Evolutionary conservation across 2,888 invertebrate genomes (phyloP).

Genomic region (Nesidiocoris tenuis): DNA sequence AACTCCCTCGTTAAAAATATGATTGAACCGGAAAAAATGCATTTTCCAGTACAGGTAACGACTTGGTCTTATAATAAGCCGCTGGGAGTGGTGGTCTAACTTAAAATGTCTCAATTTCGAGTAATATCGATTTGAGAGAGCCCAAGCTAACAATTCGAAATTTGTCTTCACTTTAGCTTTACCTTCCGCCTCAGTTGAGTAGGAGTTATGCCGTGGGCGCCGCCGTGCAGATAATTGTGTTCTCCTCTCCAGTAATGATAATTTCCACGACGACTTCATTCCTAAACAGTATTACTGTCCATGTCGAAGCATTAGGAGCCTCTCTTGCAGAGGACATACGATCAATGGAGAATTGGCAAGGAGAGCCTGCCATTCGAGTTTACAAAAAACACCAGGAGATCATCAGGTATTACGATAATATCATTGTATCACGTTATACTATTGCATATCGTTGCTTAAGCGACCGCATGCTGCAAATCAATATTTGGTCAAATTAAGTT

Average conservation of each 20-base stretch:
- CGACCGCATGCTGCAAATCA: too few relatives aligned
- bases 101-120: too few relatives aligned
- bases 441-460: too few relatives aligned
- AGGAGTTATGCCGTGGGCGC: background rate
- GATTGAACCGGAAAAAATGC: conserved; percentile 6
- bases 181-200: background rate
- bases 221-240: background rate
- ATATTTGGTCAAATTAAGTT: too few relatives aligned
- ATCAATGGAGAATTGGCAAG: background rate
- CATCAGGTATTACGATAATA: background rate
- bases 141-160: too few relatives aligned
- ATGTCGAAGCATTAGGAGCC: conserved; percentile 31
- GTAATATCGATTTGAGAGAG: too few relatives aligned
- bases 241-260: background rate
- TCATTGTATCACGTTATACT: background rate
- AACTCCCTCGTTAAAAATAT: background rate
- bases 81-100: too few relatives aligned
- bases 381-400: conserved; percentile 26
- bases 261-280: conserved; percentile 5
- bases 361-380: background rate
- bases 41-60: conserved; percentile 31
- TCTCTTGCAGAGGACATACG: conserved; percentile 12
- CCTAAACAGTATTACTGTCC: conserved; percentile 23
- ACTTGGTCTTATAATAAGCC: too few relatives aligned
- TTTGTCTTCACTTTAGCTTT: background rate